Conservation (phyloP, 1,140 invertebrate genomes). For the Copidosoma floridanum region DNA sequence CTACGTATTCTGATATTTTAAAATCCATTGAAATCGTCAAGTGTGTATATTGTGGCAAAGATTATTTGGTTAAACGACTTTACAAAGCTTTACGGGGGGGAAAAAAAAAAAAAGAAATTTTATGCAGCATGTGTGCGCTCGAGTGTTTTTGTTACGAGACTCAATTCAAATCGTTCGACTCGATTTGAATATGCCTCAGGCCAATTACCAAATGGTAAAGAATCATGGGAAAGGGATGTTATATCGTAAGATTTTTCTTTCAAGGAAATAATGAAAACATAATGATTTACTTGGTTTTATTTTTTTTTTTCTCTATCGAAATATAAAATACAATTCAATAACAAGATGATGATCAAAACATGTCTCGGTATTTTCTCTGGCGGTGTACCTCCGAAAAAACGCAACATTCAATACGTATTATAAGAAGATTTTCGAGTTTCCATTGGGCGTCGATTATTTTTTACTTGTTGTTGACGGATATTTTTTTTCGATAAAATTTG, state of each 20-base stretch:
- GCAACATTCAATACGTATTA: constrained; percentile 8
- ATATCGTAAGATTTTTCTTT: too few relatives aligned
- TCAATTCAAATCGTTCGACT: constrained; percentile 1
- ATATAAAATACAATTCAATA: constrained; percentile 29
- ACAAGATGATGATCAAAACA: constrained; percentile 23
- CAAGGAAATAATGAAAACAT: too few relatives aligned
- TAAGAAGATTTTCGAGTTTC: constrained; percentile 3
- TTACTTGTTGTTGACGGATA: background rate
- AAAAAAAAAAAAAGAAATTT: too few relatives aligned
- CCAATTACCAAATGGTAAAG: too few relatives aligned
- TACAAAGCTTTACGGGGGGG: too few relatives aligned
- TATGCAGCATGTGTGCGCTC: background rate
- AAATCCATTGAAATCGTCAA: too few relatives aligned
- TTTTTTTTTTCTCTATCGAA: constrained; percentile 22
- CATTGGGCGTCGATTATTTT: too few relatives aligned
- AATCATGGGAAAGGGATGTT: too few relatives aligned
- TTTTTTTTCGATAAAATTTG: constrained; percentile 1
- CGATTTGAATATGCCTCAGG: too few relatives aligned
- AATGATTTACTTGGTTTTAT: constrained; percentile 11
- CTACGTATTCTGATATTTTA: constrained; percentile 41
- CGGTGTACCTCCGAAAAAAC: background rate
- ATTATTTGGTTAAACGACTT: too few relatives aligned
- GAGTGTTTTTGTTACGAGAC: background rate
- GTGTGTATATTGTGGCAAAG: too few relatives aligned
- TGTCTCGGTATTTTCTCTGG: constrained; percentile 7